These are phyloP conservation scores for Diarsia brunnea DNA, from an alignment of 2,888 invertebrate species.

Conservation along the genomic window DNA sequence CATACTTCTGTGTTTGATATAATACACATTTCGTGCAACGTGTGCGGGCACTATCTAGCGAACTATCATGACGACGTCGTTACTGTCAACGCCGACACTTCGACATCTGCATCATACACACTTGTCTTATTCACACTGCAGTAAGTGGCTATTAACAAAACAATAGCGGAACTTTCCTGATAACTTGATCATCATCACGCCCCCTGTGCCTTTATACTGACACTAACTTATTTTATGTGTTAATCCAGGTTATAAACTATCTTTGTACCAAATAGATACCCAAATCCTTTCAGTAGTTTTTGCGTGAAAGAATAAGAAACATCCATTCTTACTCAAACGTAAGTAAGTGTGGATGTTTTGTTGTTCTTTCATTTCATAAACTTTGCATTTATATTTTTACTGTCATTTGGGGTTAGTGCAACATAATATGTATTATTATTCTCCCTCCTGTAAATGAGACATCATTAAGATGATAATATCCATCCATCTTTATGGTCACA, in stretches of 20 bases:
- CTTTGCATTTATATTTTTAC: neutral
- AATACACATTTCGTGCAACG: constrained; percentile 68
- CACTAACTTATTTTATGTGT: neutral
- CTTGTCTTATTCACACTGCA: neutral
- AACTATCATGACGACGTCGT: constrained; percentile 84
- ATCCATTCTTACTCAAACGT: no score
- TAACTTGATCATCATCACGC: neutral
- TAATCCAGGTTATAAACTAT: neutral
- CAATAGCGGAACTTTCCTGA: neutral
- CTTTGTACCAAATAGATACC: neutral
- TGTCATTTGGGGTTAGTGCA: neutral
- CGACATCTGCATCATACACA: neutral
- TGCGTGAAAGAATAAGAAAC: no score
- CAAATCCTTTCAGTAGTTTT: neutral
- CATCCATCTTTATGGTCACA: no score
- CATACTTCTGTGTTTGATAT: constrained; percentile 67
- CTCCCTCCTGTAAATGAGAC: neutral
- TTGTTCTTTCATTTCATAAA: no score
- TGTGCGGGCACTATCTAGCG: constrained; percentile 84
- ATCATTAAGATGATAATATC: no score
- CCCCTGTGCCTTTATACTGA: neutral
- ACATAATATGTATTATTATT: no score
- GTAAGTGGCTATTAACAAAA: neutral
- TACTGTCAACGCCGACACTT: constrained; percentile 71
- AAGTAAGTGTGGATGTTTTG: no score